Base-by-base conservation (phyloP, 2,888 invertebrate genomes). In the Prenolepis imparis region DNA sequence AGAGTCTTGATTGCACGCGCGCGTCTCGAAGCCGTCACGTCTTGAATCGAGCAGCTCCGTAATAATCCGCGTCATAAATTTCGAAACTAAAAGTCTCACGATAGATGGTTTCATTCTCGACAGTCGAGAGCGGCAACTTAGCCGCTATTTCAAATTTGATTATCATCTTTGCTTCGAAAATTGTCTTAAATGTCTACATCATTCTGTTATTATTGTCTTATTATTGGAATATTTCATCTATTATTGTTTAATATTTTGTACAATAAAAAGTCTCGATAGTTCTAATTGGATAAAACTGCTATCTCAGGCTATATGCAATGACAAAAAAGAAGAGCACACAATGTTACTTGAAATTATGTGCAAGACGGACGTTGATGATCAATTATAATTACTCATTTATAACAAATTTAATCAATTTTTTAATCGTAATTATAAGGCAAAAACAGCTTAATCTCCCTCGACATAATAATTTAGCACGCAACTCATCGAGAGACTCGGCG, bases 1-100 rank as follows among this genome's bases (percentile, higher is more conserved):
- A 57, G 59, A 48, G 24, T 81, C 81, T 39, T 63, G 81, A 81
- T 81, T 81, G 41, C 57, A 21, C 12, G 75, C 44, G 81, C 52
- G n/a, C 28, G 28, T 70, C 44, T 57, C 68, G 24, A 39, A 66
- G 77, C 32, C 41, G 55, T 68, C 57, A 59, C 57, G 28, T 78
- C 39, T 72, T 41, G 41, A 44, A 63, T 70, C 24, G 11, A 8
- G 18, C 44, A 63, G 61, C 8, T n/a, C 15, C 12, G 21, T 36
- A 36, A 75, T 52, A 64, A 64, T 64, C 24, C 36, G 18, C 21
- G 39, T 24, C 64, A 44, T 75, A 66, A 75, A 66, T 75, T 75
- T 75, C 6, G 24, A 64, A 52, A 75, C 12, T 75, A 39, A 75
- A 59, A 52, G 21, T 44, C 9, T 18, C 18, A 21, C 6, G 32